phyloP scores from a whole-genome alignment of 1,140 invertebrate species.

The Copidosoma floridanum region DNA sequence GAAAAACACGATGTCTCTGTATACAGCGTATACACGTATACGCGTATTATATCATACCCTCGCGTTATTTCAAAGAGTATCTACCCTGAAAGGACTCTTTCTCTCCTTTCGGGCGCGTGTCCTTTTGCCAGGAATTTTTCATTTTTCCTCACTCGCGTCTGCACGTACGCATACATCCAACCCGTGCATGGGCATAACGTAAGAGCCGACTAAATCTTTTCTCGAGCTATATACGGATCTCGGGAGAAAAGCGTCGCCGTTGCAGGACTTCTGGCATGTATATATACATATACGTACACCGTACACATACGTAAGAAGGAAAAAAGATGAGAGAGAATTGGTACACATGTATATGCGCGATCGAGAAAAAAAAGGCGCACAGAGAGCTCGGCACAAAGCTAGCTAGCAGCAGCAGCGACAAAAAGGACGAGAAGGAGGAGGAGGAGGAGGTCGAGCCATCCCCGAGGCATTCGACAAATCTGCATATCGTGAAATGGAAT shows the following conservation, averaged over 20 bases:
- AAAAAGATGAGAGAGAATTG: too few species aligned
- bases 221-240: too few species aligned
- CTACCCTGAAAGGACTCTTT: background rate
- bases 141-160: too few species aligned
- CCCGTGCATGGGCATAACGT: background rate
- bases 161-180: too few species aligned
- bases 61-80: constrained; percentile 12
- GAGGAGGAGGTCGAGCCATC: constrained; percentile 2
- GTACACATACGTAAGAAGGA: too few species aligned
- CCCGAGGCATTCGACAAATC: constrained; percentile 26
- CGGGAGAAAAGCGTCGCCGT: too few species aligned
- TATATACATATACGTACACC: too few species aligned
- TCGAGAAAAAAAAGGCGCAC: too few species aligned
- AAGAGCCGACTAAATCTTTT: constrained; percentile 11
- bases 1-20: constrained; percentile 3
- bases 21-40: background rate
- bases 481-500: constrained; percentile 28
- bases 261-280: too few species aligned
- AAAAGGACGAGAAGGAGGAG: background rate
- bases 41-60: too few species aligned
- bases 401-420: background rate
- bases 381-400: background rate
- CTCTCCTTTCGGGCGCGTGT: background rate
- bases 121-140: background rate
- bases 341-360: too few species aligned